phyloP scores from a whole-genome alignment of 2,888 invertebrate genomes.

The Disparrhopalites patrizii region DNA sequence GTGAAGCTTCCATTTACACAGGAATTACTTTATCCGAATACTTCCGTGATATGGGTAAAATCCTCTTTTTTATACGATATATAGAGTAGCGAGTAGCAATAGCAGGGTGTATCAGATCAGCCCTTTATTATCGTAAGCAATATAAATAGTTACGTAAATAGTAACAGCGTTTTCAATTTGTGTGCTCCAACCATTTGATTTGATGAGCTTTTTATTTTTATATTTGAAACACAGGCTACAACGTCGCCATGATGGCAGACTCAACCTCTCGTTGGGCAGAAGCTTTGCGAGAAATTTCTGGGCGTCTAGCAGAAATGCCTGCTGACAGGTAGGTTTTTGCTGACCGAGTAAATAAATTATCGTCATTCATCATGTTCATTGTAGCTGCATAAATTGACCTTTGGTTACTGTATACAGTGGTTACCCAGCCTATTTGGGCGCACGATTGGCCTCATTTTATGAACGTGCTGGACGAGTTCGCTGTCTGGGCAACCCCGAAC shows the following conservation, averaged over 20 bases:
- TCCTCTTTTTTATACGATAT: too few species aligned
- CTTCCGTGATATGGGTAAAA: slow-evolving; percentile 70
- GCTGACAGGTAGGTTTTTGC: slow-evolving; percentile 63
- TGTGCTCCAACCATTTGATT: neutral
- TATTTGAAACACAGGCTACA: slow-evolving; percentile 79
- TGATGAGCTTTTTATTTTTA: neutral
- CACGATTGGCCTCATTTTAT: slow-evolving; percentile 97
- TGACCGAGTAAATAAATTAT: neutral
- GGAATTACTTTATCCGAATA: slow-evolving; percentile 99
- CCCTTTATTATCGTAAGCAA: too few species aligned
- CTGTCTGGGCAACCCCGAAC: slow-evolving; percentile 94
- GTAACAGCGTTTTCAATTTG: too few species aligned
- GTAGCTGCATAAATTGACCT: neutral
- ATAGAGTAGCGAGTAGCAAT: neutral
- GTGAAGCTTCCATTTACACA: slow-evolving; percentile 99
- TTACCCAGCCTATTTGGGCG: slow-evolving; percentile 98
- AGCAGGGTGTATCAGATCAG: neutral
- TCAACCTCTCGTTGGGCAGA: slow-evolving; percentile 99
- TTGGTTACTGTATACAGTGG: slow-evolving; percentile 61
- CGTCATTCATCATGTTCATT: neutral
- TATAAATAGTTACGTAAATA: too few species aligned
- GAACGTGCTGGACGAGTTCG: slow-evolving; percentile 98
- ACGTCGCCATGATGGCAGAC: slow-evolving; percentile 99
- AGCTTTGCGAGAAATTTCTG: slow-evolving; percentile 98
- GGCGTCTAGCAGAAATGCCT: slow-evolving; percentile 99